These are phyloP conservation scores for Petrocephalus zakoni DNA, from an alignment of 2,113 vertebrate species.

Conservation along the genomic window DNA sequence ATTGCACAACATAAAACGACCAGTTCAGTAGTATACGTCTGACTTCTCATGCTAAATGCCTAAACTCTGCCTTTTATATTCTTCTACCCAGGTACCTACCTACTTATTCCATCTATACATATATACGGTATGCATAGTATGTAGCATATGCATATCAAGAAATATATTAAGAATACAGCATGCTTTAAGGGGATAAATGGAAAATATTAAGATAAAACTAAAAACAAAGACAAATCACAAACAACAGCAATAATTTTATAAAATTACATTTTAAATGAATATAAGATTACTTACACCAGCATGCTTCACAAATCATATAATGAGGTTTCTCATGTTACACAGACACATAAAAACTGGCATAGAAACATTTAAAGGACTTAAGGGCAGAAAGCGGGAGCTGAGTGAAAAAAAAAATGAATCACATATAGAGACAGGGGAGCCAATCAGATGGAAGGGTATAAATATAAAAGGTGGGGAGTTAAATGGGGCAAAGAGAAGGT, in stretches of 20 bases:
- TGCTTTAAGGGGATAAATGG: conserved; percentile 52
- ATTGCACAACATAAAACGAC: neutral
- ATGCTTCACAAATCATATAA: conserved; percentile 40
- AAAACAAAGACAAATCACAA: conserved; percentile 31
- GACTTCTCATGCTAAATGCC: neutral
- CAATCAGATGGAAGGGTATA: neutral
- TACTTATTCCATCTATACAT: conserved; percentile 33
- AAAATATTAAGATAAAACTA: conserved; percentile 35
- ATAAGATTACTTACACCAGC: conserved; percentile 41
- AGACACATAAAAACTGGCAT: neutral
- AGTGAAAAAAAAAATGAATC: neutral
- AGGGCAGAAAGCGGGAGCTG: neutral
- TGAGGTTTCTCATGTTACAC: conserved; percentile 55
- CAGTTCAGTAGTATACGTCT: conserved; percentile 16
- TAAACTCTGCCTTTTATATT: neutral
- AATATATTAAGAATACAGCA: conserved; percentile 73
- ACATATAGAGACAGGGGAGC: neutral
- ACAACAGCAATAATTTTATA: conserved; percentile 47
- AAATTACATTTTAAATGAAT: conserved; percentile 34
- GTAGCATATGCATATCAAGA: conserved; percentile 48
- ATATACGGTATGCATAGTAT: conserved; percentile 53
- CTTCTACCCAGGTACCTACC: neutral
- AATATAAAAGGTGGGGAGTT: neutral
- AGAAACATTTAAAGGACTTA: neutral
- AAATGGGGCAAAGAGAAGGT: neutral